Evolutionary conservation across 2,888 invertebrate genomes (phyloP).

Genomic region (Salticus scenicus): DNA sequence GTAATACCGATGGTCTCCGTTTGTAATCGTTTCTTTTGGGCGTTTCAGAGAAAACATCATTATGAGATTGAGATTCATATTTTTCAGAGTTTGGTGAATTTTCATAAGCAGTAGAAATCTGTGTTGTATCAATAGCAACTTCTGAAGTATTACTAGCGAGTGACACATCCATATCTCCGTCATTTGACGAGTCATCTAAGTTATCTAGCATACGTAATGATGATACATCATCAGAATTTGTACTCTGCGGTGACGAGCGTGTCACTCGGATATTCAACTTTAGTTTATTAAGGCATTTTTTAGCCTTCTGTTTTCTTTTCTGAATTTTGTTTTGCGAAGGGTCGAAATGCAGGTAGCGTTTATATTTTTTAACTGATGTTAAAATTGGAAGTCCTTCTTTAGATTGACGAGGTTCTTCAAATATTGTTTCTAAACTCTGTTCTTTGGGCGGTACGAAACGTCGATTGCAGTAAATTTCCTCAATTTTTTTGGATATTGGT

Average conservation of each 20-base stretch:
- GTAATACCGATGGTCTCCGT: background rate
- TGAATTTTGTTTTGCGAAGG: conserved; percentile 42
- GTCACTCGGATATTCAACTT: conserved; percentile 1
- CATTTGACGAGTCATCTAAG: conserved; percentile 37
- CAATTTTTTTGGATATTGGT: conserved; percentile 26
- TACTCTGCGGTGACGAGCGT: conserved; percentile 26
- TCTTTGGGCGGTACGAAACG: conserved; percentile 62
- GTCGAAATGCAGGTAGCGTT: conserved; percentile 56
- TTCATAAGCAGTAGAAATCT: background rate
- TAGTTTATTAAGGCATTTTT: conserved; percentile 36
- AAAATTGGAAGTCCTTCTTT: conserved; percentile 46
- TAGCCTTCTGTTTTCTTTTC: conserved; percentile 46
- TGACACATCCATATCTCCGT: conserved; percentile 24
- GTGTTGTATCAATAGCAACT: background rate
- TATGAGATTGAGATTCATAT: background rate
- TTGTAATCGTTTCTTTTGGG: background rate
- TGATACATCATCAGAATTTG: conserved; percentile 22
- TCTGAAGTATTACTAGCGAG: background rate
- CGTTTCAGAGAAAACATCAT: background rate
- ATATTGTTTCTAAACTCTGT: conserved; percentile 62
- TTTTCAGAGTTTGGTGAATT: background rate
- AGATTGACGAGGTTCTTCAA: conserved; percentile 55
- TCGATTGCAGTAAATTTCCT: conserved; percentile 55
- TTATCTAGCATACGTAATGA: conserved; percentile 28
- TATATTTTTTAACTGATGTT: conserved; percentile 50